phyloP scores from a whole-genome alignment of 2,797 vertebrate species.

The Pelochelys cantorii region DNA sequence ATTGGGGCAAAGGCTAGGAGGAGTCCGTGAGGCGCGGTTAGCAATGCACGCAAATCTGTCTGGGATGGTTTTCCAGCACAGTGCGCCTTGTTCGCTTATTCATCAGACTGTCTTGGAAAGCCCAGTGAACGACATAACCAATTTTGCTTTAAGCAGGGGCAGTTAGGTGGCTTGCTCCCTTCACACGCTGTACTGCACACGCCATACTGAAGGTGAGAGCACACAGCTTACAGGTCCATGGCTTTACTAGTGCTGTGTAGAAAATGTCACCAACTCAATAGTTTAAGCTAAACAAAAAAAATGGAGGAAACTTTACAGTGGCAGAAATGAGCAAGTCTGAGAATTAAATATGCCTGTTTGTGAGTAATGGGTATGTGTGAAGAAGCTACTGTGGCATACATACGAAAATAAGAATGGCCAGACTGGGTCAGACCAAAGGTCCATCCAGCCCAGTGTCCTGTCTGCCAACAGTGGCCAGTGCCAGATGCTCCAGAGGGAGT shows the following conservation, averaged over 20 bases:
- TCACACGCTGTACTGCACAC: not conserved
- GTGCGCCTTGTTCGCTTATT: not conserved
- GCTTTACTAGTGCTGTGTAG: not conserved
- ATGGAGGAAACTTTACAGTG: not conserved
- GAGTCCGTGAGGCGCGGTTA: not conserved
- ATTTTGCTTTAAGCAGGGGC: constrained; percentile 9
- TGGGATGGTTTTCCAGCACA: rapidly evolving
- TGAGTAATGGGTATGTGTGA: not conserved
- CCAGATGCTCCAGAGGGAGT: no score
- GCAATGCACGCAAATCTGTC: rapidly evolving
- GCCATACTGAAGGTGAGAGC: not conserved
- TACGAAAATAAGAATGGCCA: not conserved
- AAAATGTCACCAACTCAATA: not conserved
- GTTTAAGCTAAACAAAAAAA: not conserved
- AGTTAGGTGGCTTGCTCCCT: not conserved
- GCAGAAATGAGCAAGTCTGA: not conserved
- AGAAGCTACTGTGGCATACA: not conserved
- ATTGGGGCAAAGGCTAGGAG: not conserved
- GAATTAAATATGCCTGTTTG: not conserved
- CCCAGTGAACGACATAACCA: not conserved
- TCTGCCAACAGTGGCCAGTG: no score
- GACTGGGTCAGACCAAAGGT: not conserved
- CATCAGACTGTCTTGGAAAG: rapidly evolving
- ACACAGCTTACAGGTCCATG: not conserved
- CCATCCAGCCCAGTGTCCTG: no score